phyloP scores from a whole-genome alignment of 1,140 invertebrate genomes.

The Pseudomyrmex cubaensis region DNA sequence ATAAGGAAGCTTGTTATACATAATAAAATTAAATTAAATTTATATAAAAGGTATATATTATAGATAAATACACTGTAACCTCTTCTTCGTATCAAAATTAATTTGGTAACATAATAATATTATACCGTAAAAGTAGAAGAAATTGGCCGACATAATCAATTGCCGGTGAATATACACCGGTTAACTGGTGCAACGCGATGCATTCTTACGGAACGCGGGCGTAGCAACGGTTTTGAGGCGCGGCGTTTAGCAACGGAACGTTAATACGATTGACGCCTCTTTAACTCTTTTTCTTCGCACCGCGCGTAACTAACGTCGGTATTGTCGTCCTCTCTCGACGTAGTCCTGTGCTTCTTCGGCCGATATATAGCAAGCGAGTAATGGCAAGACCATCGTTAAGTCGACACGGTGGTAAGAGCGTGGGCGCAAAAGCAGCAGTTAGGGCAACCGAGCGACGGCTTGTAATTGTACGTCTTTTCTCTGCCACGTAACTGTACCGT shows the following conservation, averaged over 20 bases:
- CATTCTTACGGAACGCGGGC: constrained; percentile 31
- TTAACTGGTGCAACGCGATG: constrained; percentile 4
- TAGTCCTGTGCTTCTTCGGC: neutral
- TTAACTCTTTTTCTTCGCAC: neutral
- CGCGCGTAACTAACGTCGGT: constrained; percentile 5
- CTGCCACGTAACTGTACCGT: constrained; percentile 62
- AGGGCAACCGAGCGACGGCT: constrained; percentile 58
- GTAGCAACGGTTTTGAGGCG: constrained; percentile 24
- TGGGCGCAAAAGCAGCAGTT: constrained; percentile 66
- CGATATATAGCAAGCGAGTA: neutral
- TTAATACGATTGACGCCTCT: constrained; percentile 24
- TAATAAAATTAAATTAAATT: neutral
- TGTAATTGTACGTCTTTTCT: constrained; percentile 71
- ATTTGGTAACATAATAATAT: too few species aligned
- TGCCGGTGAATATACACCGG: neutral
- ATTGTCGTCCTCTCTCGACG: constrained; percentile 37
- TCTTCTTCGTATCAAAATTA: neutral
- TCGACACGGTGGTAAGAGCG: constrained; percentile 64
- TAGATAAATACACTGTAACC: too few species aligned
- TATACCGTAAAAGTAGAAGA: neutral
- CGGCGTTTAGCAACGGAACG: constrained; percentile 38
- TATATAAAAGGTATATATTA: too few species aligned
- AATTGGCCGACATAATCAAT: constrained; percentile 35
- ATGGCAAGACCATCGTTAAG: constrained; percentile 33
- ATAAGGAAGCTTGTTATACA: neutral